phyloP scores from a whole-genome alignment of 2,113 vertebrate species.

The Gasterosteus nipponicus region DNA sequence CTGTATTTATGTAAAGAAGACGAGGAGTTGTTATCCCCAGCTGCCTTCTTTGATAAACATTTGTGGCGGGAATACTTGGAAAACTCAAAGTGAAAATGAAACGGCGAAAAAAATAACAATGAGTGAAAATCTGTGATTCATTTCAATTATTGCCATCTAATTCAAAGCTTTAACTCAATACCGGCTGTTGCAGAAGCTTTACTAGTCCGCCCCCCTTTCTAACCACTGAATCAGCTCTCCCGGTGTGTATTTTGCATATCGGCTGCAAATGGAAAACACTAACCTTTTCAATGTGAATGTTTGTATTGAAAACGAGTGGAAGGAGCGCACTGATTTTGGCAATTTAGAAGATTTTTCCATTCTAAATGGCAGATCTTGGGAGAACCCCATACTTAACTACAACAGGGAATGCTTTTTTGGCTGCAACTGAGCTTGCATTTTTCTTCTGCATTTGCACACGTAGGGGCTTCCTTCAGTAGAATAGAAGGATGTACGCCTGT shows the following conservation, averaged over 20 bases:
- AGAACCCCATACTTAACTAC: constrained; percentile 21
- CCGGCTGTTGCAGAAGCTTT: constrained; percentile 16
- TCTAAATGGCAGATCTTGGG: constrained; percentile 1
- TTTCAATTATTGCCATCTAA: constrained; percentile 53
- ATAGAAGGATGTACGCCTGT: constrained; percentile 81
- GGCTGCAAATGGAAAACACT: constrained; percentile 32
- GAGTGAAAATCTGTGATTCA: constrained; percentile 68
- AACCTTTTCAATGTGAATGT: constrained; percentile 8
- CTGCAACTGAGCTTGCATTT: constrained; percentile 56
- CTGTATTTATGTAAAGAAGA: constrained; percentile 6
- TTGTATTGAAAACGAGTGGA: constrained; percentile 32
- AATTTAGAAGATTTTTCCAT: constrained; percentile 16
- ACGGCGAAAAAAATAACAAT: constrained; percentile 33
- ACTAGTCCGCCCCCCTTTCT: constrained; percentile 5
- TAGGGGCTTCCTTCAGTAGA: constrained; percentile 76
- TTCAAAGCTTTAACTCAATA: constrained; percentile 37
- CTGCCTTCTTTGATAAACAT: constrained; percentile 38
- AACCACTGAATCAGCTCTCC: constrained; percentile 24
- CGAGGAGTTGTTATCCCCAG: background rate
- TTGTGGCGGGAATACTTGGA: background rate
- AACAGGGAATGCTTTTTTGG: constrained; percentile 56
- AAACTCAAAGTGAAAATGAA: constrained; percentile 2
- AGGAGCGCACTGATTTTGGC: background rate
- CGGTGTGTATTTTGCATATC: constrained; percentile 46
- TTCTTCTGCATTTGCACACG: constrained; percentile 62